Conservation (phyloP, 2,797 vertebrate genomes). For the Xenentodon cancila region DNA sequence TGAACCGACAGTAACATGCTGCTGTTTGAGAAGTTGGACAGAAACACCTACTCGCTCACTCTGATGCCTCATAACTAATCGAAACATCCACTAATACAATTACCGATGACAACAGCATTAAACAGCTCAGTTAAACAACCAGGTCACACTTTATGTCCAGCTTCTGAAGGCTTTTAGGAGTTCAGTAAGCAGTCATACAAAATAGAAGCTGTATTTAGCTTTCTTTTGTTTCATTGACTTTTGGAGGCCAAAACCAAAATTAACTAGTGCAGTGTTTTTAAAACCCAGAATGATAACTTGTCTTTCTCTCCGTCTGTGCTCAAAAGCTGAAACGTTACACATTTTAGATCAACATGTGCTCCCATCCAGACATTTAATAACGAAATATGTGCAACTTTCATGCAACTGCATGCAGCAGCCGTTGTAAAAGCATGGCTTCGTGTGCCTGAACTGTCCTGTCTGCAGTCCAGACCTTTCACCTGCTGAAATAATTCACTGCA, state of each 20-base stretch:
- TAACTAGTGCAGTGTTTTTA: slow-evolving; percentile 20
- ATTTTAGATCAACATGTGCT: no score
- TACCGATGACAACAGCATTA: slow-evolving; percentile 16
- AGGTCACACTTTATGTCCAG: slow-evolving; percentile 2
- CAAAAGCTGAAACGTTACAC: no score
- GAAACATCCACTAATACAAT: slow-evolving; percentile 23
- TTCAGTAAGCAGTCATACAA: slow-evolving; percentile 5
- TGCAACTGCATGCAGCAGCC: no score
- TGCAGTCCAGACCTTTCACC: no score
- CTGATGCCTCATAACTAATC: slow-evolving; percentile 19
- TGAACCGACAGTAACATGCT: slow-evolving; percentile 31
- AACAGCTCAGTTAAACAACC: slow-evolving; percentile 10
- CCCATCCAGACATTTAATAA: no score
- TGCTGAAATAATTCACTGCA: no score
- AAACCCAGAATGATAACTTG: slow-evolving; percentile 3
- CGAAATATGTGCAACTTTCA: no score
- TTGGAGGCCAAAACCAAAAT: slow-evolving; percentile 14
- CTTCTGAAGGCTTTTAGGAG: slow-evolving; percentile 5
- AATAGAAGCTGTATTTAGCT: background rate
- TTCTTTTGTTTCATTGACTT: background rate
- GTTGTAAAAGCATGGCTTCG: no score
- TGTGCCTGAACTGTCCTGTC: no score
- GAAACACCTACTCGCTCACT: slow-evolving; percentile 33
- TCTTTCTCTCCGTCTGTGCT: background rate
- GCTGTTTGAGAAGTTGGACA: slow-evolving; percentile 34